Percentiles rank a stretch among this genome's conserved stretches.
These are phyloP conservation scores for Cyclura pinguis DNA, from an alignment of 2,797 vertebrate species.

Conservation along the genomic window DNA sequence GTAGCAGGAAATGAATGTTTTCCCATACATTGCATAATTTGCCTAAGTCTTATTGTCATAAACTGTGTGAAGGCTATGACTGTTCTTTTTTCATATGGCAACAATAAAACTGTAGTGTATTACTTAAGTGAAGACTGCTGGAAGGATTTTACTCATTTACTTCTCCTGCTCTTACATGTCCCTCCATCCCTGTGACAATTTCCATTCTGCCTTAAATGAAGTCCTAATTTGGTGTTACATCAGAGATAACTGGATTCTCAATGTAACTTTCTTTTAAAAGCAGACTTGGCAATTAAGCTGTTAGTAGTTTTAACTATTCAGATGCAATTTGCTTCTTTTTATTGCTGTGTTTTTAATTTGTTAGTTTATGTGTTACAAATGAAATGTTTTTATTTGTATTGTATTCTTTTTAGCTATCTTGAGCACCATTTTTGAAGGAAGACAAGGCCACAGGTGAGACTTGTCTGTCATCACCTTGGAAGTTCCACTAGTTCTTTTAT, in stretches of 20 bases:
- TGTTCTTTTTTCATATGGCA: not conserved
- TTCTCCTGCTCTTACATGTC: not conserved
- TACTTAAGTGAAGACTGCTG: not conserved
- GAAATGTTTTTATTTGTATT: too few species aligned
- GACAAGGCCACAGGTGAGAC: too few species aligned
- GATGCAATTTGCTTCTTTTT: too few species aligned
- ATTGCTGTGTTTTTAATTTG: too few species aligned
- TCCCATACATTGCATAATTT: not conserved
- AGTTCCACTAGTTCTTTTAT: not conserved
- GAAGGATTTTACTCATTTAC: not conserved
- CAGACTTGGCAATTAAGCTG: not conserved
- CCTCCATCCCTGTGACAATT: not conserved
- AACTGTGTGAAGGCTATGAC: not conserved
- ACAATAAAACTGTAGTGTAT: not conserved
- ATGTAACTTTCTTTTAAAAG: not conserved
- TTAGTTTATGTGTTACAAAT: too few species aligned
- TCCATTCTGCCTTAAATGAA: not conserved
- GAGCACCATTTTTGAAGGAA: too few species aligned
- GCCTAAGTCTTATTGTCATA: not conserved
- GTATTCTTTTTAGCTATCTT: too few species aligned
- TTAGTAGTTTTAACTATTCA: too few species aligned
- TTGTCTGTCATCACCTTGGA: not conserved
- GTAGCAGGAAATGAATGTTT: not conserved
- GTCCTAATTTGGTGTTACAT: not conserved
- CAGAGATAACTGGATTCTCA: not conserved